Percentiles rank a stretch among this genome's conserved stretches.
phyloP scores from a whole-genome alignment of 37 sponge, comb jelly and placozoan genomes.

The Cliona cf. orientalis region DNA sequence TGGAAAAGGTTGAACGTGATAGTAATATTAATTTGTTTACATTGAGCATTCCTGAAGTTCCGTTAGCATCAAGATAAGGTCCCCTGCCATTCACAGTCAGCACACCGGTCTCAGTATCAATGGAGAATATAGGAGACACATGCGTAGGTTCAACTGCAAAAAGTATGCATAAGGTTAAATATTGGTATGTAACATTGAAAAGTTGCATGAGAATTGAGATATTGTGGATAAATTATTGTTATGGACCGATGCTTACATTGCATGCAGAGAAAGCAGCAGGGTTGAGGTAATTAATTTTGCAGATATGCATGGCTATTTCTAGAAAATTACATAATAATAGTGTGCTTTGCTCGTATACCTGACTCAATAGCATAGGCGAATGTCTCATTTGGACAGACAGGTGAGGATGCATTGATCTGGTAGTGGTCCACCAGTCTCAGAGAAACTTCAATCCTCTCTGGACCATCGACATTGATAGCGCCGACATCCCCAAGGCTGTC shows the following conservation, averaged over 20 bases:
- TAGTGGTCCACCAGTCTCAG: not conserved
- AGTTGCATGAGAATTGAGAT: too few relatives aligned
- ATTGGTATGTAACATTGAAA: too few relatives aligned
- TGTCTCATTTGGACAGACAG: slow-evolving; percentile 50
- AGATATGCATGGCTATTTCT: not conserved
- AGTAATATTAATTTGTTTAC: too few relatives aligned
- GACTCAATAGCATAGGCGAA: slow-evolving; percentile 40
- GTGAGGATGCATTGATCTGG: slow-evolving; percentile 33
- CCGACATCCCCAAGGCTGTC: slow-evolving; percentile 36
- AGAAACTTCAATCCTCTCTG: not conserved
- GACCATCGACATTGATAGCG: not conserved
- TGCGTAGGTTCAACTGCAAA: slow-evolving; percentile 27
- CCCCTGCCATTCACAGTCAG: slow-evolving; percentile 45
- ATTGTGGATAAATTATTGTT: too few relatives aligned
- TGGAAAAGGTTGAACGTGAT: not conserved
- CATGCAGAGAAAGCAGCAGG: too few relatives aligned
- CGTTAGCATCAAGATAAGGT: slow-evolving; percentile 39
- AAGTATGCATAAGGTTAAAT: too few relatives aligned
- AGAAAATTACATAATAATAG: not conserved
- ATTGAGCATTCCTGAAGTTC: slow-evolving; percentile 33
- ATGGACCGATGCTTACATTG: too few relatives aligned
- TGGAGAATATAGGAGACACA: slow-evolving; percentile 36
- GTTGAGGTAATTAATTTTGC: too few relatives aligned
- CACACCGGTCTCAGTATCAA: slow-evolving; percentile 32
- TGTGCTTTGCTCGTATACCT: slow-evolving; percentile 25